These are phyloP conservation scores for Rugalucina vietnamica DNA, from an alignment of 2,888 invertebrate genomes.

Conservation along the genomic window DNA sequence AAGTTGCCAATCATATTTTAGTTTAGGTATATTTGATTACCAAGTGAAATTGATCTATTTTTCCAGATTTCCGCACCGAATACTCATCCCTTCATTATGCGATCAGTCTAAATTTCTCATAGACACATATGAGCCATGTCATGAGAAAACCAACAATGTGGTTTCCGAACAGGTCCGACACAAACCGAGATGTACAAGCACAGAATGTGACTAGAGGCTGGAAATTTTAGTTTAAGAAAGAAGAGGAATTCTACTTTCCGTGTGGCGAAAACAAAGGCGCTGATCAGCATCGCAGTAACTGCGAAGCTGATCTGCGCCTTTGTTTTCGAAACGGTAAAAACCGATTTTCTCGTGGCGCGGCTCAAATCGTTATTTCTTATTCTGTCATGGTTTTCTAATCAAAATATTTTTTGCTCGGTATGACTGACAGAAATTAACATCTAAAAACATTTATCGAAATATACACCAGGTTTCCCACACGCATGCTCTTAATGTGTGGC, in stretches of 20 bases:
- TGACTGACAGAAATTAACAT: conserved; percentile 62
- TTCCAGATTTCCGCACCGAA: conserved; percentile 58
- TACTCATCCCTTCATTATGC: conserved; percentile 42
- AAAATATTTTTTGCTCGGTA: conserved; percentile 53
- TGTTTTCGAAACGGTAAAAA: too few relatives aligned
- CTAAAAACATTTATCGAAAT: conserved; percentile 64
- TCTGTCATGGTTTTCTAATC: conserved; percentile 61
- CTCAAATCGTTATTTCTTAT: conserved; percentile 49
- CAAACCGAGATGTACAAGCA: too few relatives aligned
- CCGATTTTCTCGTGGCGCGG: too few relatives aligned
- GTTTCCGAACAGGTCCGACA: too few relatives aligned
- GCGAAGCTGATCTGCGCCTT: too few relatives aligned
- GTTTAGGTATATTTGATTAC: conserved; percentile 17
- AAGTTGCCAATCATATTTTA: conserved; percentile 15
- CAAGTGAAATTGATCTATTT: conserved; percentile 44
- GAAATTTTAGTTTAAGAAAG: too few relatives aligned
- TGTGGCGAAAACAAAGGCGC: too few relatives aligned
- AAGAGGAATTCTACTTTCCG: too few relatives aligned
- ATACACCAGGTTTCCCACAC: conserved; percentile 60
- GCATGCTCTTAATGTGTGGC: conserved; percentile 56
- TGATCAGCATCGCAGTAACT: too few relatives aligned
- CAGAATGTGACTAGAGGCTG: too few relatives aligned
- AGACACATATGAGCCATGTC: conserved; percentile 53
- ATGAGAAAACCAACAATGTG: too few relatives aligned
- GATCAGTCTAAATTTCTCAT: conserved; percentile 48